Base-by-base conservation (phyloP, 2,888 invertebrate genomes). In the Anthophora plumipes region DNA sequence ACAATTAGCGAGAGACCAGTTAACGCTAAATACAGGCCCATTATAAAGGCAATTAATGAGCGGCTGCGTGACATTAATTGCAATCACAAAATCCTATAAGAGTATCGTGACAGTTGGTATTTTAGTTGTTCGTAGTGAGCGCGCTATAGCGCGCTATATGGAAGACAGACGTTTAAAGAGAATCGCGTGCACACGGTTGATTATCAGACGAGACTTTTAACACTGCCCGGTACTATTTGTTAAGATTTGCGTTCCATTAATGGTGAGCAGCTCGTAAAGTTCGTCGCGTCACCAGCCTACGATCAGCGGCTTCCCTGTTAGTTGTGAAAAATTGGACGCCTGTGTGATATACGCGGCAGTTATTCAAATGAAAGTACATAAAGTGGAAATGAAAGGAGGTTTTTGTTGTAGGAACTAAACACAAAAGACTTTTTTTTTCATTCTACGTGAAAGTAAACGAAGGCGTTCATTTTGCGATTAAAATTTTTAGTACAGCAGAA, bases 1-100 rank as follows among this genome's bases (percentile, higher is more conserved):
- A 69, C 57, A 78, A 73, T 25, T 12, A 80, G 78, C 73, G 67
- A 69, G 81, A 79, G 80, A 83, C 78, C 84, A 83, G 85, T 83
- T 80, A 68, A 76, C 82, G 84, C 79, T 87, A 75, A 86, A 89
- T 82, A 85, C 83, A 78, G 75, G 78, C 85, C 86, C 85, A 88
- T 90, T 89, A 87, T 82, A 84, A 83, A 80, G 83, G 61, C 89
- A 88, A 89, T 90, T 89, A 89, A 89, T 88, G 89, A 85, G 85
- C 79, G 82, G 81, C 82, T 76, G 81, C 77, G 81, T 79, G 80
- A 82, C 88, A 88, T 89, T 89, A 88, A 89, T 89, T 89, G 86
- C 85, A 88, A 89, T 89, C 86, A 77, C 85, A 82, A 88, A 88
- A 87, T 85, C 84, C 48, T n/a, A 50, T 4, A 39, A 39, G 31